Base-by-base conservation (phyloP, 2,797 vertebrate genomes). In the Decapterus maruadsi region DNA sequence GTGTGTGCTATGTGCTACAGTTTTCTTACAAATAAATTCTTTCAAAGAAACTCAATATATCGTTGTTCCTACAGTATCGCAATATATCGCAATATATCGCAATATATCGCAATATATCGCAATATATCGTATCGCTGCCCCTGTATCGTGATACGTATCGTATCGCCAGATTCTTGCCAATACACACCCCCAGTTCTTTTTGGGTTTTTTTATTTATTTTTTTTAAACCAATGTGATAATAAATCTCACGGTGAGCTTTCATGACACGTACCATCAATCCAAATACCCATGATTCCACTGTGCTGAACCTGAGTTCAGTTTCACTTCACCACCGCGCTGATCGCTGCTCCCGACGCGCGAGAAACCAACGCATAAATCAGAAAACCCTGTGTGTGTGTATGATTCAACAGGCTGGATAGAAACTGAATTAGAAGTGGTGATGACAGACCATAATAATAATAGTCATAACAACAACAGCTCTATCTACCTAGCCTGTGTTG, bases 361-460 rank as follows among this genome's bases (percentile, higher is more conserved):
- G 38, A 69, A 12, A 8, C 7, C 42, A 36, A 67, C 9, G 59
- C 43, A 63, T 63, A 59, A 42, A 60, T 63, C 55, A 54, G 12
- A 8, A 12, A 8, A 12, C 26, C 26, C 3, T 26, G 26, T 26
- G 26, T 26, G 26, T 2, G 67, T 66, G 20, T 67, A 31, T n/a
- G 72, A 55, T 63, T 77, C 64, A 76, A 48, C 48, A 78, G 68
- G 51, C 17, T 53, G 63, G 26, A 77, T 74, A 40, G 40, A 68
- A 63, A 66, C 26, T 51, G 29, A 66, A 71, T 64, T 34, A 73
- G 12, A 74, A 54, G 36, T 36, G 54, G 40, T 43, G 61, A 75
- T 65, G 60, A 70, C 36, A 56, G 62, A 61, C 36, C 26, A 51
- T 22, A 59, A 42, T 29, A 66, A 58, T 12, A 26, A 26, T 26